Base-by-base conservation (phyloP, 2,113 vertebrate genomes). In the Nycticebus coucang region DNA sequence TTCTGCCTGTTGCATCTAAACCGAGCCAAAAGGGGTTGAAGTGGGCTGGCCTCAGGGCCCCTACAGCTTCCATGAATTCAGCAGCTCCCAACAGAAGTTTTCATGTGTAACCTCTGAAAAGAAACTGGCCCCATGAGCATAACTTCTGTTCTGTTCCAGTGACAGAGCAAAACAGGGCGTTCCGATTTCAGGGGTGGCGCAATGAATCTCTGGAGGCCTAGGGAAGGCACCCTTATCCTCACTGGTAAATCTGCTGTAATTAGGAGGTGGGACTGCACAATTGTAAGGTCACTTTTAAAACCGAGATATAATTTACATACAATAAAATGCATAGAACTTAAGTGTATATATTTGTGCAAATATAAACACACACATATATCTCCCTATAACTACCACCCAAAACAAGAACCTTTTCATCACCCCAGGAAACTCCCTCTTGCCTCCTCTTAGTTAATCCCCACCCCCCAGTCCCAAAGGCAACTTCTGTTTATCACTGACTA, bases 301-400 rank as follows among this genome's bases (percentile, higher is more conserved):
- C 57, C 57, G 71, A 75, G 4, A 41, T 41, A 30, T 1, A 69
- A 83, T 50, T 89, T 83, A 79, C 45, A 89, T 41, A 87, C 0
- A 60, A 53, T 81, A 77, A 84, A 81, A 59, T 26, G 33, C 50
- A 71, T 19, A 55, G 41, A 62, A 45, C 45, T 64, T 37, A 71
- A 5, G 41, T 41, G 35, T 53, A 4, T 22, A 5, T 41, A 3
- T 72, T 0, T 60, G 0, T 71, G 8, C 13, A 80, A 0, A 26
- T 10, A 55, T 1, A 68, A 59, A 96, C 12, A 50, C 21, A 50
- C 21, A 93, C 2, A 22, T 37, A 57, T n/a, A 59, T n/a, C 78
- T 60, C 21, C 64, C 35, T 90, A 41, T n/a, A 74, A 68, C 85
- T 57, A 64, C 37, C 4, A 33, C 28, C 41, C 45, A 37, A 71